These are phyloP conservation scores for Rhinopithecus roxellana DNA, from an alignment of 2,113 vertebrate genomes.

Conservation along the genomic window DNA sequence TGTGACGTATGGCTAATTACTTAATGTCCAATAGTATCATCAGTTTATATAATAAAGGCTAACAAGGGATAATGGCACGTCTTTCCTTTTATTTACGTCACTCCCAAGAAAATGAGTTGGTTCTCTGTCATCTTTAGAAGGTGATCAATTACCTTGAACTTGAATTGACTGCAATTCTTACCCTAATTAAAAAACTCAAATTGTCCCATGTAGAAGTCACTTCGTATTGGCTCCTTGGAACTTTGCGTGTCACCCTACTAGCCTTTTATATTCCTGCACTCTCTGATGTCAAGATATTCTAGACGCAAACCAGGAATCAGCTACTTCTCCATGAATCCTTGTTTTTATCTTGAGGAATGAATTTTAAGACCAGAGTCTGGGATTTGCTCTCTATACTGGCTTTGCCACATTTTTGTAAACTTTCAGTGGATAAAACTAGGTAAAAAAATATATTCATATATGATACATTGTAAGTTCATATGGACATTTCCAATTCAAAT, in stretches of 20 bases:
- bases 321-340: not conserved
- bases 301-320: not conserved
- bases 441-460: not conserved
- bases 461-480: not conserved
- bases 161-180: not conserved
- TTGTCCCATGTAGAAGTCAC: not conserved
- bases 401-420: not conserved
- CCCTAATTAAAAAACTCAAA: not conserved
- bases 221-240: not conserved
- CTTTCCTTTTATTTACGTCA: not conserved
- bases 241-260: not conserved
- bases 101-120: slow-evolving; percentile 17
- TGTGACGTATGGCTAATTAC: not conserved
- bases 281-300: not conserved
- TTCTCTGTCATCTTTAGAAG: not conserved
- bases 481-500: not conserved
- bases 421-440: not conserved
- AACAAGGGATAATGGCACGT: not conserved
- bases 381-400: not conserved
- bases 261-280: not conserved
- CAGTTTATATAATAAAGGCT: not conserved
- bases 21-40: not conserved
- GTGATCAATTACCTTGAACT: not conserved
- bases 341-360: not conserved
- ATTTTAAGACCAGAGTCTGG: not conserved